Percentiles rank a stretch among this genome's conserved stretches.
Conservation (phyloP, 2,797 vertebrate genomes). For the Gallinago nigripennis region DNA sequence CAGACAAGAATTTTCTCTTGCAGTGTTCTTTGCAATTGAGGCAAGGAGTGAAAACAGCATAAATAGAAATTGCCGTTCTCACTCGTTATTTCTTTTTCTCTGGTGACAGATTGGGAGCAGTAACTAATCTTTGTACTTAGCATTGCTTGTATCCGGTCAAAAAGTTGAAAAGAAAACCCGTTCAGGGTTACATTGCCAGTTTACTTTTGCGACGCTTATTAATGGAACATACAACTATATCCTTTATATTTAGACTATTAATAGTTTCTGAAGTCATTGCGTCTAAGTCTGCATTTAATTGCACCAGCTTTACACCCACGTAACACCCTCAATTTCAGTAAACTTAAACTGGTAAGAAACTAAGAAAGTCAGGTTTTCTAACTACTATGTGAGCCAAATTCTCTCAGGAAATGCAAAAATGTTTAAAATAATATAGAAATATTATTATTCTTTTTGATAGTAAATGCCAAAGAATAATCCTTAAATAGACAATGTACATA, state of each 20-base stretch:
- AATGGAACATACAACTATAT: not conserved
- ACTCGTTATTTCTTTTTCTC: not conserved
- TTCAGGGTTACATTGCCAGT: not conserved
- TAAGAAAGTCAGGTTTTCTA: not conserved
- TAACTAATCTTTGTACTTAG: not conserved
- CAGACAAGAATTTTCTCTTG: not conserved
- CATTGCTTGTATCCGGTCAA: not conserved
- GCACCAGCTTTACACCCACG: not conserved
- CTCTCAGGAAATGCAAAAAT: not conserved
- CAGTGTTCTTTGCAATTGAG: not conserved
- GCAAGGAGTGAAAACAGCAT: not conserved
- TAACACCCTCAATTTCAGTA: not conserved
- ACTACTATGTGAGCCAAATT: not conserved
- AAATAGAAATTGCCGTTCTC: not conserved
- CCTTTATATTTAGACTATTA: not conserved
- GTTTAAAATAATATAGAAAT: not conserved
- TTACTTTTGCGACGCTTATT: not conserved
- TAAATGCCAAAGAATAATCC: not conserved
- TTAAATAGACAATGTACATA: not conserved
- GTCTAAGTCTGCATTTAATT: not conserved
- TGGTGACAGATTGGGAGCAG: accelerated
- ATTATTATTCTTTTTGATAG: not conserved
- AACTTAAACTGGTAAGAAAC: not conserved
- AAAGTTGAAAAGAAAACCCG: not conserved
- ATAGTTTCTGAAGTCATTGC: not conserved